Evolutionary conservation across 2,888 invertebrate genomes (phyloP).

Genomic region (Drosophila meridiana): DNA sequence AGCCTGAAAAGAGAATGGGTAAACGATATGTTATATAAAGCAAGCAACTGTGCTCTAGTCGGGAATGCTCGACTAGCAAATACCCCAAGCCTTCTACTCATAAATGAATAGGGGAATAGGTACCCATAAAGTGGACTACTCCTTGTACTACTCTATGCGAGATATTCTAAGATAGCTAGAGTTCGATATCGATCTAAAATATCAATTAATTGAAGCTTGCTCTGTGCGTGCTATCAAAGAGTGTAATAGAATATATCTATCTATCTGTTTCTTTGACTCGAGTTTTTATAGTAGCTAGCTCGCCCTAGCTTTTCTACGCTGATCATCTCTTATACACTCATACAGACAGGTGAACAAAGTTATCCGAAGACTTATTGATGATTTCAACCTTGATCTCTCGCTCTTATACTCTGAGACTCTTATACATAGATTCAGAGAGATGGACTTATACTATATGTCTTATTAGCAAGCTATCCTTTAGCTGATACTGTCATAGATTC

Average conservation of each 20-base stretch:
- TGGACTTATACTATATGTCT: neutral
- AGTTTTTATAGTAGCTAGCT: neutral
- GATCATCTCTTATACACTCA: neutral
- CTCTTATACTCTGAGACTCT: neutral
- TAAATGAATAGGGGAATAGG: neutral
- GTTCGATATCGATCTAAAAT: neutral
- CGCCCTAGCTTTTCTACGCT: neutral
- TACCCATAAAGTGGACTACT: neutral
- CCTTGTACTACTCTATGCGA: neutral
- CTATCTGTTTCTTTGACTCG: neutral
- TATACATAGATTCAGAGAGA: neutral
- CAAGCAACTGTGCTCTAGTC: neutral
- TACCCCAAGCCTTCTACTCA: neutral
- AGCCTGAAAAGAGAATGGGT: constrained; percentile 78
- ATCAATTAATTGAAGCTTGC: neutral
- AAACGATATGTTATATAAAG: neutral
- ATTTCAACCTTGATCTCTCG: neutral
- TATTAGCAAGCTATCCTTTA: neutral
- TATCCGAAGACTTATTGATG: neutral
- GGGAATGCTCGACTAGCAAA: neutral
- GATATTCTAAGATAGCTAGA: neutral
- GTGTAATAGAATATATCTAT: neutral
- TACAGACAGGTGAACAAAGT: neutral
- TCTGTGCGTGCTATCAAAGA: neutral
- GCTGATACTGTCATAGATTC: neutral